These are phyloP conservation scores for Podarcis siculus DNA, from an alignment of 2,797 vertebrate genomes.

Conservation along the genomic window DNA sequence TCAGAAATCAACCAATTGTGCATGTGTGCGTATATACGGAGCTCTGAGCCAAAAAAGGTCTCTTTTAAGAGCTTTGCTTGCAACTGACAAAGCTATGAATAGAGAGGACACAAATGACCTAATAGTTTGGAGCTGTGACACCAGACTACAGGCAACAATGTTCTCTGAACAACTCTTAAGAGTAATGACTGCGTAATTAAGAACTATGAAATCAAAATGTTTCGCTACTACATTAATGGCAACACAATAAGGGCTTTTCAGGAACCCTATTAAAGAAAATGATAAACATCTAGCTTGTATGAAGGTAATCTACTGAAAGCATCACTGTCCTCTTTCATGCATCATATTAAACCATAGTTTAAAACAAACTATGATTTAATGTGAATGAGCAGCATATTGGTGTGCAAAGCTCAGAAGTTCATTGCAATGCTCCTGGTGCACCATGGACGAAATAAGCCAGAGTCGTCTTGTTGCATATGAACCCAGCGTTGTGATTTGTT, in stretches of 20 bases:
- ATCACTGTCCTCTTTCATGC: no score
- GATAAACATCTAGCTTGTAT: conserved; percentile 24
- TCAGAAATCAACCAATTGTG: neutral
- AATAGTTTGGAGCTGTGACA: neutral
- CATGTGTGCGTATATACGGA: no score
- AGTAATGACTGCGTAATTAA: neutral
- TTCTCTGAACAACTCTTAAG: neutral
- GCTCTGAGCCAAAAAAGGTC: neutral
- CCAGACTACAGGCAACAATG: neutral
- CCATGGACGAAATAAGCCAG: no score
- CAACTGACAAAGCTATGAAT: neutral
- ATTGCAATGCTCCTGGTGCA: no score
- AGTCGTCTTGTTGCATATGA: no score
- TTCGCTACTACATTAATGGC: neutral
- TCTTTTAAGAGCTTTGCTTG: neutral
- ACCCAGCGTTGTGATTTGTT: no score
- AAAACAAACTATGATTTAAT: no score
- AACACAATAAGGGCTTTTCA: conserved; percentile 1
- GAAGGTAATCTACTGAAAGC: conserved; percentile 55
- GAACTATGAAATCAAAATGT: neutral
- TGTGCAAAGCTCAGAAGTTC: no score
- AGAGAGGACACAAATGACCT: neutral
- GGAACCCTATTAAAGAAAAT: neutral
- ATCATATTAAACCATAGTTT: no score
- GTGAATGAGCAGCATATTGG: no score